A percentile compares a stretch with the other conserved stretches of the same genome.
Conservation (phyloP, 2,113 vertebrate genomes). For the Acanthisitta chloris region DNA sequence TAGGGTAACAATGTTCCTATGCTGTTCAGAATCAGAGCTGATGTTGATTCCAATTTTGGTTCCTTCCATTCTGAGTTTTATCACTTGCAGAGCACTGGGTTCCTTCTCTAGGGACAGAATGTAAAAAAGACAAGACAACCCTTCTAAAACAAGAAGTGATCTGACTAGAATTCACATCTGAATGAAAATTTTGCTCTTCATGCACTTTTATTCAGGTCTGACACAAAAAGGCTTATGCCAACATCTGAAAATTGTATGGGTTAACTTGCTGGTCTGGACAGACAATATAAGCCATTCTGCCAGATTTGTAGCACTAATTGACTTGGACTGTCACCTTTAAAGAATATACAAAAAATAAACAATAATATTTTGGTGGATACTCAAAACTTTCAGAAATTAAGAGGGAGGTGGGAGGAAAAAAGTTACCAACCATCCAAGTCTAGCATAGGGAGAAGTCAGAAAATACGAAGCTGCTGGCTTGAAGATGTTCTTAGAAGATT, state of each 20-base stretch:
- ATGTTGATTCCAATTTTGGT: not conserved
- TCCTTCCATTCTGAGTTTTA: not conserved
- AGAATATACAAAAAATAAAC: not conserved
- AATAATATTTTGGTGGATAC: not conserved
- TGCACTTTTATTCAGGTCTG: not conserved
- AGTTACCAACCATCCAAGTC: slow-evolving; percentile 77
- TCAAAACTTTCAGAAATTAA: not conserved
- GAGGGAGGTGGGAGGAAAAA: not conserved
- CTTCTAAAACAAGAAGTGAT: not conserved
- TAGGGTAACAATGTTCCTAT: not conserved
- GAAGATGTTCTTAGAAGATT: slow-evolving; percentile 46
- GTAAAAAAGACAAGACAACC: not conserved
- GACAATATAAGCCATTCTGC: not conserved
- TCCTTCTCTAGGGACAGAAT: not conserved
- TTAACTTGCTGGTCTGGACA: not conserved
- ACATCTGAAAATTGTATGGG: not conserved
- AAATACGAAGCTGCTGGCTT: slow-evolving; percentile 70
- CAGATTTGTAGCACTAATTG: not conserved
- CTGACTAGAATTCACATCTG: not conserved
- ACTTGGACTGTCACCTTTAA: not conserved
- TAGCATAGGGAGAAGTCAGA: slow-evolving; percentile 67
- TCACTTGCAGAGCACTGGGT: not conserved
- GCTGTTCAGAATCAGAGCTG: not conserved
- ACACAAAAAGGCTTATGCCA: not conserved
- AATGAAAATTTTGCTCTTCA: not conserved